phyloP scores from a whole-genome alignment of 2,113 vertebrate genomes.

The Cryptotis parvus region DNA sequence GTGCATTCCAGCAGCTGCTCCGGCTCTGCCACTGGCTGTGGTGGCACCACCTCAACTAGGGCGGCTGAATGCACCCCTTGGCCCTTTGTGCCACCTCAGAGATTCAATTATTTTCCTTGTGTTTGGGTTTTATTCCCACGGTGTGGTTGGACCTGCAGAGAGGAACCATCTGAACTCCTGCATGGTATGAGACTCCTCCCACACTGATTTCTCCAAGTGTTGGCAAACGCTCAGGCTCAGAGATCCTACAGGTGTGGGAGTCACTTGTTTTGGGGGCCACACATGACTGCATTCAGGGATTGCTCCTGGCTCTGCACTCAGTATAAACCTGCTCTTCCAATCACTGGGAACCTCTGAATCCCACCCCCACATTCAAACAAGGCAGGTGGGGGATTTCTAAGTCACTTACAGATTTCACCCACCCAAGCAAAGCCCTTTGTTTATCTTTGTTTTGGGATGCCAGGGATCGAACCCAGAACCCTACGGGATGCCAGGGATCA shows the following conservation, averaged over 20 bases:
- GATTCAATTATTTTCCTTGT: not conserved
- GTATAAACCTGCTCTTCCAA: not conserved
- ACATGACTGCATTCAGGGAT: too few relatives aligned
- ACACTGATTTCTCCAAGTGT: not conserved
- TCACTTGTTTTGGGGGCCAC: too few relatives aligned
- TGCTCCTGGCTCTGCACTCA: too few relatives aligned
- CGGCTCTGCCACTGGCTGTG: not conserved
- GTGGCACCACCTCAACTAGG: not conserved
- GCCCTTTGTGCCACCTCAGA: not conserved
- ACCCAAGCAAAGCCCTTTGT: too few relatives aligned
- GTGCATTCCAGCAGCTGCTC: not conserved
- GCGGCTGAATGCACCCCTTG: not conserved
- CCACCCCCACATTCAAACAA: not conserved
- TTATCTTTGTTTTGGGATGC: too few relatives aligned
- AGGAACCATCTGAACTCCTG: not conserved
- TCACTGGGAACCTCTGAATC: not conserved
- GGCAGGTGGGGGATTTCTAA: not conserved
- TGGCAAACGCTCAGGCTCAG: not conserved
- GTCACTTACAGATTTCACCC: not conserved
- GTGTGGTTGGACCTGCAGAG: not conserved
- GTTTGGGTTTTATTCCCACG: not conserved
- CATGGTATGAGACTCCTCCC: not conserved
- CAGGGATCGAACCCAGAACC: too few relatives aligned
- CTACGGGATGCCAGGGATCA: too few relatives aligned
- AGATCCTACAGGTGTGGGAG: not conserved